phyloP scores from a whole-genome alignment of 92 coral and sea anemone species.

The Epizoanthus stellaris region DNA sequence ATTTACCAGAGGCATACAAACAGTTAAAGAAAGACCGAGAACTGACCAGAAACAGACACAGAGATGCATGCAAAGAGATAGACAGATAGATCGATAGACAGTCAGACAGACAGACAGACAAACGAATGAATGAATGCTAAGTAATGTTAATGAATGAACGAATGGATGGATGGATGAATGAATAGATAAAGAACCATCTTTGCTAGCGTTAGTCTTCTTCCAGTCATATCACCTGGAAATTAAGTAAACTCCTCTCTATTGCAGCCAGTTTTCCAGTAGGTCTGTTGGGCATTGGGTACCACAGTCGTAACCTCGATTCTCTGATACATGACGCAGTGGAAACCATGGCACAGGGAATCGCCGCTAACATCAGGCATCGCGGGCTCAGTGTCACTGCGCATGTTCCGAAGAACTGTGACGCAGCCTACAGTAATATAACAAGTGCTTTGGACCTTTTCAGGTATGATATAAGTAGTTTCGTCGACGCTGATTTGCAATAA shows the following conservation, averaged over 20 bases:
- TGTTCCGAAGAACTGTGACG: background rate
- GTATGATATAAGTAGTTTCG: background rate
- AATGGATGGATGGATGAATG: too few species aligned
- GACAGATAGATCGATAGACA: too few species aligned
- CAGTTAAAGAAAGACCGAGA: too few species aligned
- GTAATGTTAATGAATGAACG: too few species aligned
- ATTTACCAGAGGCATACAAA: too few species aligned
- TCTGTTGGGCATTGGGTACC: slow-evolving; percentile 20
- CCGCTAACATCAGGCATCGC: slow-evolving; percentile 12
- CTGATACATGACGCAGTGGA: slow-evolving; percentile 26
- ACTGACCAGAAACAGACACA: too few species aligned
- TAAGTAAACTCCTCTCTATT: background rate
- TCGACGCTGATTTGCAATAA: background rate
- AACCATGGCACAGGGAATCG: slow-evolving; percentile 32
- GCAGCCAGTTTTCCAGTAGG: slow-evolving; percentile 37
- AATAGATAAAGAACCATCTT: too few species aligned
- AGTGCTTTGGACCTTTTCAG: slow-evolving; percentile 2
- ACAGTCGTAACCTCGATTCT: slow-evolving; percentile 14
- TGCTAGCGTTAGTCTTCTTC: too few species aligned
- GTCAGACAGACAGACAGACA: too few species aligned
- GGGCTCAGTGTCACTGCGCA: slow-evolving; percentile 12
- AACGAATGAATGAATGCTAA: too few species aligned
- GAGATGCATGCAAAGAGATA: too few species aligned
- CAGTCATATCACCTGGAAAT: too few species aligned
- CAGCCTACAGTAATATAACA: background rate